Percentiles rank a stretch among this genome's conserved stretches.
Conservation (phyloP, 1,140 invertebrate species). For the Ceratina japonica region DNA sequence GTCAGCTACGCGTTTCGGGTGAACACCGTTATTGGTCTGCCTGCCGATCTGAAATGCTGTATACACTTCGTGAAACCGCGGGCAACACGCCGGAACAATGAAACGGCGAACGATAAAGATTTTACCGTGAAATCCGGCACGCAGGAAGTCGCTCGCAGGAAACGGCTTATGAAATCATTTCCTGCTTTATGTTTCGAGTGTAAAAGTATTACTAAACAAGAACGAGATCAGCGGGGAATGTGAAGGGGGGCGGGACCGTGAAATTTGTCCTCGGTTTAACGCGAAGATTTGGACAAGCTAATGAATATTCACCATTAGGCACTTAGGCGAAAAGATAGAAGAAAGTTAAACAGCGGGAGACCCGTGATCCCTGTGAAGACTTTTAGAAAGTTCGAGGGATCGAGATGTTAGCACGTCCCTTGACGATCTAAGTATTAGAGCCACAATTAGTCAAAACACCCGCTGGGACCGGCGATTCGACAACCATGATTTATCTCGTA, state of each 20-base stretch:
- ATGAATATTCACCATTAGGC: slow-evolving; percentile 39
- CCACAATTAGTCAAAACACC: slow-evolving; percentile 35
- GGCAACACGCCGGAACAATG: slow-evolving; percentile 46
- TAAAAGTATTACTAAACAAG: slow-evolving; percentile 19
- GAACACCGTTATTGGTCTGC: too few relatives aligned
- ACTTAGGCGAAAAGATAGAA: slow-evolving; percentile 35
- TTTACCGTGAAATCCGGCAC: slow-evolving; percentile 41
- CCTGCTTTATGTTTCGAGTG: slow-evolving; percentile 50
- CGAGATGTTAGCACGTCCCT: slow-evolving; percentile 12
- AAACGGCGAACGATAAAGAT: slow-evolving; percentile 47
- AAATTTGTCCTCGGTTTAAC: slow-evolving; percentile 37
- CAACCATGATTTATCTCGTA: slow-evolving; percentile 8
- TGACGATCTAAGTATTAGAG: slow-evolving; percentile 35
- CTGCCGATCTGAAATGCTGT: background rate
- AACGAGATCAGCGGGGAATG: slow-evolving; percentile 3
- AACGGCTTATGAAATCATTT: slow-evolving; percentile 55
- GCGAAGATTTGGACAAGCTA: slow-evolving; percentile 3
- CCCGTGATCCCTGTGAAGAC: background rate
- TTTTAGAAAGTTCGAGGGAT: slow-evolving; percentile 39
- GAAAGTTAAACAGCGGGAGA: slow-evolving; percentile 34
- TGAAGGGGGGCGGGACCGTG: background rate
- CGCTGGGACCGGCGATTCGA: background rate
- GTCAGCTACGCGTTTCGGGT: too few relatives aligned
- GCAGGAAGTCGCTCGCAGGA: slow-evolving; percentile 54
- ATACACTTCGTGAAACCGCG: background rate